A percentile compares a stretch with the other conserved stretches of the same genome.
Conservation (phyloP, 2,888 invertebrate genomes). For the Philereme transversata region DNA sequence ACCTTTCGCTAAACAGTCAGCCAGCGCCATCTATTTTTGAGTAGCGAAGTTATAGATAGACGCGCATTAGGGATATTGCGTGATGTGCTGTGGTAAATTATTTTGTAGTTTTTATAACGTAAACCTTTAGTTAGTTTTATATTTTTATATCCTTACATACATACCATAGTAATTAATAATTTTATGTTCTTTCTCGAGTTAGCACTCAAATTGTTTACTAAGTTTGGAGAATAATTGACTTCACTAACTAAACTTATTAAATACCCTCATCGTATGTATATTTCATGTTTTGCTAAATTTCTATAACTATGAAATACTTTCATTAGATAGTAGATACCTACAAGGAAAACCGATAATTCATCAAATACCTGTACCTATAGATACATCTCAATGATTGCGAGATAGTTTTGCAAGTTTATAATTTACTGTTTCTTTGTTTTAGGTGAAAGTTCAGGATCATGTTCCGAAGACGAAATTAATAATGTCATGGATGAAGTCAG, state of each 20-base stretch:
- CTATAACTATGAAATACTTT: no score
- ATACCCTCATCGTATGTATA: no score
- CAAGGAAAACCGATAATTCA: no score
- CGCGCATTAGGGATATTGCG: slow-evolving; percentile 4
- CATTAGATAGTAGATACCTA: no score
- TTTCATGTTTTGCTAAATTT: no score
- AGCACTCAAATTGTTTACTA: no score
- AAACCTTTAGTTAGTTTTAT: not conserved
- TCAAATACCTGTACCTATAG: no score
- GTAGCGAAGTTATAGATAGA: slow-evolving; percentile 49
- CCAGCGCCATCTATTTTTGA: slow-evolving; percentile 70
- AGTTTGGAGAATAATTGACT: no score
- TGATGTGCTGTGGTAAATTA: slow-evolving; percentile 27
- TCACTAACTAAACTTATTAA: no score
- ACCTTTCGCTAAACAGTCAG: slow-evolving; percentile 16
- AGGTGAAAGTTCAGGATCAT: slow-evolving; percentile 88
- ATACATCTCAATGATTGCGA: no score
- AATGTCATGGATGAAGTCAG: slow-evolving; percentile 77
- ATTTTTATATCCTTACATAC: not conserved
- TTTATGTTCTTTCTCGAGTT: no score
- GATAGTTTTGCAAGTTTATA: not conserved
- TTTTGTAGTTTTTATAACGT: slow-evolving; percentile 7
- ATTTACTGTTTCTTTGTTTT: slow-evolving; percentile 66
- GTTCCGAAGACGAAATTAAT: slow-evolving; percentile 86
- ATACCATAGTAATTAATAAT: not conserved